phyloP scores from a whole-genome alignment of 2,113 vertebrate genomes.

The Glareola pratincola region DNA sequence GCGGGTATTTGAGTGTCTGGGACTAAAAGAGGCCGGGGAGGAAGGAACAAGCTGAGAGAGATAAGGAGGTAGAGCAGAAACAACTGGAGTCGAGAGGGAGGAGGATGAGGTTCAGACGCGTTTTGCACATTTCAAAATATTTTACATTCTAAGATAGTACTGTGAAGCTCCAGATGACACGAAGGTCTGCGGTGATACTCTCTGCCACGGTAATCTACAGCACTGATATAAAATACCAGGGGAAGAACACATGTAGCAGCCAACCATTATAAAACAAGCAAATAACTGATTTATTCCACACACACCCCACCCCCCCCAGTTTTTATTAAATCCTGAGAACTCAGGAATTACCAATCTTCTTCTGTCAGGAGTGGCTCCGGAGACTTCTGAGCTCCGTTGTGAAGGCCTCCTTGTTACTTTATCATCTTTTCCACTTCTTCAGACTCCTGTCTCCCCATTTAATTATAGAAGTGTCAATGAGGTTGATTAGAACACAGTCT shows the following conservation, averaged over 20 bases:
- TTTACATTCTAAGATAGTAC: slow-evolving; percentile 32
- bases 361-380: background rate
- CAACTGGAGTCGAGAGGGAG: background rate
- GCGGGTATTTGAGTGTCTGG: background rate
- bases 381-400: background rate
- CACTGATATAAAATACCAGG: background rate
- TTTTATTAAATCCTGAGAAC: background rate
- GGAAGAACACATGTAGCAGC: background rate
- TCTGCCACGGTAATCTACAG: background rate
- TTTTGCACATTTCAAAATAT: slow-evolving; percentile 25
- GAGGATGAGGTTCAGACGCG: background rate
- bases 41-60: background rate
- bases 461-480: slow-evolving; percentile 56
- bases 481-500: slow-evolving; percentile 50
- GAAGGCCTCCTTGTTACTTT: background rate
- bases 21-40: background rate
- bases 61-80: slow-evolving; percentile 7
- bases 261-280: background rate
- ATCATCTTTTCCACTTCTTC: background rate
- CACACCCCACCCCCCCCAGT: too few species aligned
- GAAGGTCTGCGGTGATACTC: rapidly evolving
- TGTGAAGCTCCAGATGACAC: background rate
- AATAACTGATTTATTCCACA: background rate
- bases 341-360: background rate
- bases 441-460: slow-evolving; percentile 19